phyloP scores from a whole-genome alignment of 2,888 invertebrate species.

The Ochropleura leucogaster region DNA sequence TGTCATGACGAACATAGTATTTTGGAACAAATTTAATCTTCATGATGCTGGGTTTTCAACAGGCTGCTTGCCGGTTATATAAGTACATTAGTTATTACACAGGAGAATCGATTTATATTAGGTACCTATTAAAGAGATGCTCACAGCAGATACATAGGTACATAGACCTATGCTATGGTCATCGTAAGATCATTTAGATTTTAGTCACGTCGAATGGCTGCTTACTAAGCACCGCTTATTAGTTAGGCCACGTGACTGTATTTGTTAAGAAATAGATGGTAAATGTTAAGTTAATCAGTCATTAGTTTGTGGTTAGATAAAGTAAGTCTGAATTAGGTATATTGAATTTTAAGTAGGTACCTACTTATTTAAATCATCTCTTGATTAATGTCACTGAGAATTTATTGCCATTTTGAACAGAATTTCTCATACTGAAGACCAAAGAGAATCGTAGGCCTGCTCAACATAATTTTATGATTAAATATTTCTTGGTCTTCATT shows the following conservation, averaged over 20 bases:
- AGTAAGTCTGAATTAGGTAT: not conserved
- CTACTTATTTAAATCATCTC: no score
- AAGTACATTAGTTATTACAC: no score
- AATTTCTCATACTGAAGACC: not conserved
- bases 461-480: not conserved
- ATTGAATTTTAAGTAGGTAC: not conserved
- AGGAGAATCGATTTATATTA: no score
- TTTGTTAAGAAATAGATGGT: not conserved
- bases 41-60: no score
- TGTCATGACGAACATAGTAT: no score
- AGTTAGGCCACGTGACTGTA: conserved; percentile 5
- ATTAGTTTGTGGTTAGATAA: conserved; percentile 10
- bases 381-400: no score
- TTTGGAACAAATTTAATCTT: no score
- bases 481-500: no score
- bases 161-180: not conserved
- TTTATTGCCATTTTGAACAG: not conserved
- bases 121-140: no score
- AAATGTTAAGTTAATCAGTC: conserved; percentile 11
- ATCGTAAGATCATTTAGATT: conserved; percentile 19
- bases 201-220: conserved; percentile 34
- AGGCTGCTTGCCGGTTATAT: no score
- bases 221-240: not conserved
- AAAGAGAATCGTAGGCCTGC: not conserved
- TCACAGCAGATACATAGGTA: no score